These are phyloP conservation scores for Automeris io DNA, from an alignment of 2,888 invertebrate species.

Conservation along the genomic window DNA sequence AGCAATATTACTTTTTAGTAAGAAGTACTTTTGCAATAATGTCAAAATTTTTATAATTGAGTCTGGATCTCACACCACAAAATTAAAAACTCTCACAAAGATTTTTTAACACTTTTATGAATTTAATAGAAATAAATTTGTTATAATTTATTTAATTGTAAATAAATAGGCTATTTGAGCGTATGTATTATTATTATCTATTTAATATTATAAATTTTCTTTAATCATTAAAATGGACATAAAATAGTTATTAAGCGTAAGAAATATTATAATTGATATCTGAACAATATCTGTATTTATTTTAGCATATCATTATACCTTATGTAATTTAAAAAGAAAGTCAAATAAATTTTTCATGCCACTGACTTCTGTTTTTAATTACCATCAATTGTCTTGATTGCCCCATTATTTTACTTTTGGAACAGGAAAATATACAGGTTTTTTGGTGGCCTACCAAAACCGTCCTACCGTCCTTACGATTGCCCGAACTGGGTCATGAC, in stretches of 20 bases:
- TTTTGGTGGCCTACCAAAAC: too few relatives aligned
- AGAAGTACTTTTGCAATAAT: too few relatives aligned
- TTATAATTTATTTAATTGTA: conserved; percentile 44
- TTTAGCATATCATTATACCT: conserved; percentile 55
- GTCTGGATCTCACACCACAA: conserved; percentile 16
- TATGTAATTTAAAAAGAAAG: conserved; percentile 69
- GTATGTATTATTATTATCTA: background rate
- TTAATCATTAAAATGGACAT: conserved; percentile 57
- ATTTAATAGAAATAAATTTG: conserved; percentile 4
- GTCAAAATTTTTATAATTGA: conserved; percentile 2
- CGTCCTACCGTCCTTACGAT: too few relatives aligned
- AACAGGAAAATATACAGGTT: conserved; percentile 11
- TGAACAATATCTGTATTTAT: conserved; percentile 73
- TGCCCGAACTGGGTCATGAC: too few relatives aligned
- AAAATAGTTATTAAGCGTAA: too few relatives aligned
- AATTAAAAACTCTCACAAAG: conserved; percentile 16
- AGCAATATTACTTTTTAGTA: too few relatives aligned
- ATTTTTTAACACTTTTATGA: conserved; percentile 3
- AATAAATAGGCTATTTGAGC: conserved; percentile 38
- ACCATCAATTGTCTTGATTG: conserved; percentile 1
- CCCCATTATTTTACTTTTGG: conserved; percentile 9
- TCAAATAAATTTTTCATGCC: conserved; percentile 75
- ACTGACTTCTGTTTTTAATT: conserved; percentile 43
- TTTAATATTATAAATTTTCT: conserved; percentile 1
- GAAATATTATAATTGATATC: conserved; percentile 48